A percentile compares a stretch with the other conserved stretches of the same genome.
These are phyloP conservation scores for Eriocheir sinensis DNA, from an alignment of 1,140 invertebrate species.

Conservation along the genomic window DNA sequence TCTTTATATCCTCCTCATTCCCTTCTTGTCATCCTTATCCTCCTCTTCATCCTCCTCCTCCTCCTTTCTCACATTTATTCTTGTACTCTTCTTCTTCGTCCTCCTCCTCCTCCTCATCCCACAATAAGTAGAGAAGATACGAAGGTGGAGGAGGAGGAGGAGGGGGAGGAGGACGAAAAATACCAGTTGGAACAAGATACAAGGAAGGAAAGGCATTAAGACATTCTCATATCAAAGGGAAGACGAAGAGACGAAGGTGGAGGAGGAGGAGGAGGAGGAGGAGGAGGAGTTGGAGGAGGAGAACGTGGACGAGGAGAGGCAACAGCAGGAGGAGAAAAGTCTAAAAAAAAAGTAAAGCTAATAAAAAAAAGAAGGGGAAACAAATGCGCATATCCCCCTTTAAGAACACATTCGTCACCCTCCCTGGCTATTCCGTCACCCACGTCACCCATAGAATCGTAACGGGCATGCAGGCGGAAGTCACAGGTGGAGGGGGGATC, in stretches of 20 bases:
- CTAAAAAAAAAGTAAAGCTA: neutral
- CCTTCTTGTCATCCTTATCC: neutral
- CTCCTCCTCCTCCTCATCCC: too few species aligned
- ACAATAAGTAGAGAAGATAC: too few species aligned
- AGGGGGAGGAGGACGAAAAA: constrained; percentile 5
- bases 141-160: neutral
- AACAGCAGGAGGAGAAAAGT: neutral
- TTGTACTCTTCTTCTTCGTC: too few species aligned
- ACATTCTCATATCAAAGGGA: neutral
- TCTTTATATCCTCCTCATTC: neutral
- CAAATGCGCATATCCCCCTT: neutral
- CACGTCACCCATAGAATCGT: neutral
- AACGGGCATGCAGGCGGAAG: neutral
- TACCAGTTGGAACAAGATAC: neutral
- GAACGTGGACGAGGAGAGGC: neutral
- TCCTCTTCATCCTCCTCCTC: too few species aligned
- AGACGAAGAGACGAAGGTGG: neutral
- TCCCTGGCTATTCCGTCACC: too few species aligned
- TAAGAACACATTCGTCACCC: too few species aligned
- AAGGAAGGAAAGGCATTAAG: neutral
- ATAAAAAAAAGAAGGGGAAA: neutral
- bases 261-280: neutral
- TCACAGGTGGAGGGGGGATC: neutral
- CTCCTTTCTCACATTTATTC: too few species aligned
- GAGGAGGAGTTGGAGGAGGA: neutral